Percentiles rank a stretch among this genome's conserved stretches.
These are phyloP conservation scores for Tricholauxania praeusta DNA, from an alignment of 2,888 invertebrate genomes.

Conservation along the genomic window DNA sequence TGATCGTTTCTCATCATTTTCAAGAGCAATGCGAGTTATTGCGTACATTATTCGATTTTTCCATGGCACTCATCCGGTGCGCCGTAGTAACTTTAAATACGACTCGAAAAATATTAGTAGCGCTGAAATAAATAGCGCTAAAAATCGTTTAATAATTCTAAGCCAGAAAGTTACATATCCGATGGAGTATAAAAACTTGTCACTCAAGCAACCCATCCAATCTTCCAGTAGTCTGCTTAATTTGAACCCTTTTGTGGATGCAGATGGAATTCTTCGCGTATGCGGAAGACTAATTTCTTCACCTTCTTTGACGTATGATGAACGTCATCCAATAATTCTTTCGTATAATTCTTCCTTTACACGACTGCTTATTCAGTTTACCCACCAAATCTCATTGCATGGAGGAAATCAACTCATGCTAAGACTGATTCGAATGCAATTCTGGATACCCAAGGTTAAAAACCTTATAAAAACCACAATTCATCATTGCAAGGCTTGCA, in stretches of 20 bases:
- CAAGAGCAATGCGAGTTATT: slow-evolving; percentile 22
- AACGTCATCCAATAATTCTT: slow-evolving; percentile 26
- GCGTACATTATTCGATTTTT: slow-evolving; percentile 29
- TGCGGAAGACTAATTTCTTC: slow-evolving; percentile 34
- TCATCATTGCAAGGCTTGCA: slow-evolving; percentile 8
- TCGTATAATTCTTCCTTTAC: slow-evolving; percentile 13
- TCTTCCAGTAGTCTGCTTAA: slow-evolving; percentile 24
- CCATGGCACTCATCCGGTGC: slow-evolving; percentile 8
- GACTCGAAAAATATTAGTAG: too few relatives aligned
- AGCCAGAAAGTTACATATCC: slow-evolving; percentile 21
- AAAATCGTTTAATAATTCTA: neutral
- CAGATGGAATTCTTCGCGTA: slow-evolving; percentile 26
- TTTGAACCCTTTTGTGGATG: slow-evolving; percentile 34
- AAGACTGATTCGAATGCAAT: neutral
- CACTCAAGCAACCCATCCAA: slow-evolving; percentile 15
- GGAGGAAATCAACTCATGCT: slow-evolving; percentile 10
- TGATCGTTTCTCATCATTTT: slow-evolving; percentile 25
- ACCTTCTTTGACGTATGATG: slow-evolving; percentile 20
- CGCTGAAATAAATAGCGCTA: too few relatives aligned
- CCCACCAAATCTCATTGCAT: slow-evolving; percentile 22
- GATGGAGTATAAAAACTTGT: slow-evolving; percentile 26
- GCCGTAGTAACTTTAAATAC: neutral
- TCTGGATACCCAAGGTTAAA: slow-evolving; percentile 12
- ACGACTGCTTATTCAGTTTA: slow-evolving; percentile 27
- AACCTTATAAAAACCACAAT: neutral